Conservation (phyloP, 1,140 invertebrate species). For the Lamellibrachia luymesi region DNA sequence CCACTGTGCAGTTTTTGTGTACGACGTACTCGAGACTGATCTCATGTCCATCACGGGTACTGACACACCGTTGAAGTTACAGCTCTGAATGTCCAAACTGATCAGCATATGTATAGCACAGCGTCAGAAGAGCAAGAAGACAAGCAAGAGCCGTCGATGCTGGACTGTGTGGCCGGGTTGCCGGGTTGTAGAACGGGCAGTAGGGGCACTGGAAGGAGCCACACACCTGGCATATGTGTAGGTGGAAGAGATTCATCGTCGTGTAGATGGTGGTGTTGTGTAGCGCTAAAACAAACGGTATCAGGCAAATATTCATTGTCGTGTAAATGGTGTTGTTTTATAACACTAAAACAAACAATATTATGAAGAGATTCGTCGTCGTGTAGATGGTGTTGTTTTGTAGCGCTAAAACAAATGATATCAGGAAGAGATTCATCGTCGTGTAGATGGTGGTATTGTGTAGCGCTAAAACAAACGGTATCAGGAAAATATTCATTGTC, state of each 20-base stretch:
- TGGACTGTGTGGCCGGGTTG: not conserved
- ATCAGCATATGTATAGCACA: not conserved
- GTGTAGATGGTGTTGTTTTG: too few species aligned
- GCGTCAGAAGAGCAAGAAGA: not conserved
- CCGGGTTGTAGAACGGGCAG: slow-evolving; percentile 67
- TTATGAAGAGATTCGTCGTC: too few species aligned
- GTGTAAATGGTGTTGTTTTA: too few species aligned
- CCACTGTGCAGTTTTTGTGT: not conserved
- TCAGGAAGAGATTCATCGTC: too few species aligned
- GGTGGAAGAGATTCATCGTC: slow-evolving; percentile 78
- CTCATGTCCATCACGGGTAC: not conserved
- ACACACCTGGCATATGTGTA: slow-evolving; percentile 97
- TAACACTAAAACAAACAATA: too few species aligned
- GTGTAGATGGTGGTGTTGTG: slow-evolving; percentile 94
- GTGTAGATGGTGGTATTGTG: too few species aligned
- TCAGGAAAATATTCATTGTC: too few species aligned
- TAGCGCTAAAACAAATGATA: too few species aligned
- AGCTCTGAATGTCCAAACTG: not conserved
- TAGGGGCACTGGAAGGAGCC: slow-evolving; percentile 97
- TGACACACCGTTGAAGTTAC: not conserved
- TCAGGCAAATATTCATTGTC: too few species aligned
- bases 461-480: too few species aligned
- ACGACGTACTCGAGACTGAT: too few species aligned
- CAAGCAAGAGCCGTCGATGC: not conserved
- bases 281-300: slow-evolving; percentile 67